phyloP scores from a whole-genome alignment of 37 sponge, comb jelly and placozoan species.

The Hormiphora californensis region DNA sequence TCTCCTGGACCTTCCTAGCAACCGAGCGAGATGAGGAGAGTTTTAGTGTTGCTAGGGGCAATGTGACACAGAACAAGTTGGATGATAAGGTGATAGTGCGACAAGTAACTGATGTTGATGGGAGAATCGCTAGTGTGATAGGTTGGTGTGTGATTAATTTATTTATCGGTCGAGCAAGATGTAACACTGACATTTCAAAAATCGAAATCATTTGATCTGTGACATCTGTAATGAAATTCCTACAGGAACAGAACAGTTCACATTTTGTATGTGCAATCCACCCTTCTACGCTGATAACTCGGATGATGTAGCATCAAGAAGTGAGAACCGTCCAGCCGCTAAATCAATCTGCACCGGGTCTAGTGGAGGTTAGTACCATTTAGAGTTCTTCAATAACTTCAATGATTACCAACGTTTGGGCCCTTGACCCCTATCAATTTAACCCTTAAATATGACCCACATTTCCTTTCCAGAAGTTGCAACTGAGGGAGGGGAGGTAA shows the following conservation, averaged over 20 bases:
- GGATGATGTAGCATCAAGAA: constrained; percentile 19
- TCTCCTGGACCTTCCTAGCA: constrained; percentile 87
- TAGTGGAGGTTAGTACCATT: not conserved
- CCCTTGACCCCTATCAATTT: not conserved
- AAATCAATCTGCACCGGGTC: constrained; percentile 54
- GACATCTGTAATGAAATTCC: too few relatives aligned
- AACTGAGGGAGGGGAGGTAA: constrained; percentile 86
- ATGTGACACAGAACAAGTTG: constrained; percentile 66
- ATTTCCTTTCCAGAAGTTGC: constrained; percentile 62
- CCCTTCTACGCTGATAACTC: constrained; percentile 84
- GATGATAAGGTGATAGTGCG: constrained; percentile 55
- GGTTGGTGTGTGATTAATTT: too few relatives aligned
- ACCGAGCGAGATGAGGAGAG: constrained; percentile 71
- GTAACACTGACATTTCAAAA: not conserved
- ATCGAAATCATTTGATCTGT: not conserved
- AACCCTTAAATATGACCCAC: not conserved
- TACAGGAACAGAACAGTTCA: constrained; percentile 58
- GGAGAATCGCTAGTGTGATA: not conserved
- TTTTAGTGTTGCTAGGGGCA: constrained; percentile 61
- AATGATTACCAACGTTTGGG: too few relatives aligned
- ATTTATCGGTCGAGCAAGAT: too few relatives aligned
- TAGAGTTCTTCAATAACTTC: too few relatives aligned
- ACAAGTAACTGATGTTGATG: not conserved
- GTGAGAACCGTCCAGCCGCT: not conserved
- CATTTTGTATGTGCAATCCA: constrained; percentile 99